phyloP scores from a whole-genome alignment of 2,113 vertebrate species.

The Dermatemys mawii region DNA sequence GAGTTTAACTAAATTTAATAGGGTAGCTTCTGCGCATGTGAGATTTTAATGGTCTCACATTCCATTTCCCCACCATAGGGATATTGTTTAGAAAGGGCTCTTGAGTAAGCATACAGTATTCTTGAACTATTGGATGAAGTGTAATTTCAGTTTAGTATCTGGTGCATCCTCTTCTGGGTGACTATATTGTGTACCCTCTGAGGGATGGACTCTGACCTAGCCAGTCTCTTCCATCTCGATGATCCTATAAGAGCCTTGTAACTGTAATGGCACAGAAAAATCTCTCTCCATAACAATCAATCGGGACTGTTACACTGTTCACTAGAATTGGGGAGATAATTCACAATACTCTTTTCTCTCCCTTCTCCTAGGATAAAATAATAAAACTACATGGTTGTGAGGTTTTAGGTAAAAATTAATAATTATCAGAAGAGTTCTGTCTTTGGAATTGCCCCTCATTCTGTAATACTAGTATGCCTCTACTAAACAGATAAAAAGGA shows the following conservation, averaged over 20 bases:
- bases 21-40: neutral
- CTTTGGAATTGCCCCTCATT: neutral
- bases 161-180: fast-evolving
- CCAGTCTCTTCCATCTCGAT: neutral
- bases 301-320: neutral
- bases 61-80: neutral
- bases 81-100: fast-evolving
- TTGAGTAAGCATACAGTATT: too few species aligned
- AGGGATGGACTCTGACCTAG: neutral
- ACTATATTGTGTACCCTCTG: neutral
- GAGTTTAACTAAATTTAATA: neutral
- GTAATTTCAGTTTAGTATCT: neutral
- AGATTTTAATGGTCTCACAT: neutral
- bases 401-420: neutral
- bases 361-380: neutral
- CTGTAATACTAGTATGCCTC: fast-evolving
- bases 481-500: neutral
- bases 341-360: neutral
- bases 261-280: neutral
- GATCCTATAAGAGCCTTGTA: neutral
- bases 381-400: neutral
- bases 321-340: neutral
- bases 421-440: neutral
- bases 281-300: neutral
- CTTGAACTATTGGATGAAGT: neutral